phyloP scores from a whole-genome alignment of 2,797 vertebrate species.

The Cynopterus sphinx region DNA sequence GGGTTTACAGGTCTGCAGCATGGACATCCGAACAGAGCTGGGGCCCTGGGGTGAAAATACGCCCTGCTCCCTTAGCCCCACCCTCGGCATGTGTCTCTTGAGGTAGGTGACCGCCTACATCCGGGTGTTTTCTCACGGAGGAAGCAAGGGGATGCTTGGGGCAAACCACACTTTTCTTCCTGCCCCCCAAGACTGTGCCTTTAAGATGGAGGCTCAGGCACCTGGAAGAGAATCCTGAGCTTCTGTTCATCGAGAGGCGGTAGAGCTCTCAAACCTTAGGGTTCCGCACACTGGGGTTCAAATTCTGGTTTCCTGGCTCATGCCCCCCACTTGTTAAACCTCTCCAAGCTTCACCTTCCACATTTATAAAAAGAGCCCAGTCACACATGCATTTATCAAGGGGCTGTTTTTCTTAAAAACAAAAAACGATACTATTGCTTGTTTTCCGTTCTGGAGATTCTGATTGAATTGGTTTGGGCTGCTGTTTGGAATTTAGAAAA shows the following conservation, averaged over 20 bases:
- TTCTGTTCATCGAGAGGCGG: neutral
- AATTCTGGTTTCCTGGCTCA: neutral
- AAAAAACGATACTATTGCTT: neutral
- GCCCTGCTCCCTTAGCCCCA: neutral
- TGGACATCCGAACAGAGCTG: neutral
- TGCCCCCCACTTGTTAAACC: neutral
- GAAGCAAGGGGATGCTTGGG: neutral
- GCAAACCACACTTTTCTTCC: neutral
- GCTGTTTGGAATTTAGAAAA: neutral
- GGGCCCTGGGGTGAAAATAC: neutral
- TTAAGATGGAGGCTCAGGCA: neutral
- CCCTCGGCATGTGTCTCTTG: neutral
- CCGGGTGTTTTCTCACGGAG: neutral
- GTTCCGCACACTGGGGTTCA: neutral
- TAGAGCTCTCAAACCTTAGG: neutral
- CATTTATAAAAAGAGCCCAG: neutral
- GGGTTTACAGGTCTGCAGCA: neutral
- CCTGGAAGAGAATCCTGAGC: neutral
- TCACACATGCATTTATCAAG: neutral
- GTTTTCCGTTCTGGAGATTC: neutral
- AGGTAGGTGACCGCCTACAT: neutral
- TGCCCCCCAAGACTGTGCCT: neutral
- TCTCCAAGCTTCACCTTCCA: neutral
- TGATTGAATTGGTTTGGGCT: constrained; percentile 24
- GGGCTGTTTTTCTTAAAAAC: neutral